A percentile compares a stretch with the other conserved stretches of the same genome.
phyloP scores from a whole-genome alignment of 64 coral and sea anemone species.

The Montipora capricornis region DNA sequence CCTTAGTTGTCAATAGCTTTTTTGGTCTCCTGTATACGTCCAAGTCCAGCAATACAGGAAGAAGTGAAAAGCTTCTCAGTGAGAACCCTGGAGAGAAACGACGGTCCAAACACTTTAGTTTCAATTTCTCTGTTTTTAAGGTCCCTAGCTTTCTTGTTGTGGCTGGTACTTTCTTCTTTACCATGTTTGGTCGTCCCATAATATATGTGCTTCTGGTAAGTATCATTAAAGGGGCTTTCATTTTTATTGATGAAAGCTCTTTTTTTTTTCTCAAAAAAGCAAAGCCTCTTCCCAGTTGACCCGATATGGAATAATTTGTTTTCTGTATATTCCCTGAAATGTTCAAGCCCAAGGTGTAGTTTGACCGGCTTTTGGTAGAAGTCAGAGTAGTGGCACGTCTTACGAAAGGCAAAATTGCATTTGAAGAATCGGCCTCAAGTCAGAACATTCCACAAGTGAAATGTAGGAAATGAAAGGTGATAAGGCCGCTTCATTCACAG shows the following conservation, averaged over 20 bases:
- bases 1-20: not conserved
- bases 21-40: constrained; percentile 1
- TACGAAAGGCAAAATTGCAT: not conserved
- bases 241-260: not conserved
- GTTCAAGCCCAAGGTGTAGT: not conserved
- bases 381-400: not conserved
- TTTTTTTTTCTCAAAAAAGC: not conserved
- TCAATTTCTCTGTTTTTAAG: constrained; percentile 7
- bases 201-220: constrained; percentile 23
- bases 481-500: not conserved
- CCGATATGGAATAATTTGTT: not conserved
- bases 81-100: not conserved
- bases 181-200: constrained; percentile 8
- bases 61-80: not conserved
- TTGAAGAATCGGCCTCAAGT: no score
- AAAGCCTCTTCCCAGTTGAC: not conserved
- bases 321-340: not conserved
- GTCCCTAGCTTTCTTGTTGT: constrained; percentile 20
- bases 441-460: not conserved
- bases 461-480: not conserved
- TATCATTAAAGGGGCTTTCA: not conserved
- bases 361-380: not conserved
- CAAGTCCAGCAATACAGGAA: not conserved
- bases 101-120: not conserved
- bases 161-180: not conserved